These are phyloP conservation scores for Mormyrus lacerda DNA, from an alignment of 2,113 vertebrate species.

Conservation along the genomic window DNA sequence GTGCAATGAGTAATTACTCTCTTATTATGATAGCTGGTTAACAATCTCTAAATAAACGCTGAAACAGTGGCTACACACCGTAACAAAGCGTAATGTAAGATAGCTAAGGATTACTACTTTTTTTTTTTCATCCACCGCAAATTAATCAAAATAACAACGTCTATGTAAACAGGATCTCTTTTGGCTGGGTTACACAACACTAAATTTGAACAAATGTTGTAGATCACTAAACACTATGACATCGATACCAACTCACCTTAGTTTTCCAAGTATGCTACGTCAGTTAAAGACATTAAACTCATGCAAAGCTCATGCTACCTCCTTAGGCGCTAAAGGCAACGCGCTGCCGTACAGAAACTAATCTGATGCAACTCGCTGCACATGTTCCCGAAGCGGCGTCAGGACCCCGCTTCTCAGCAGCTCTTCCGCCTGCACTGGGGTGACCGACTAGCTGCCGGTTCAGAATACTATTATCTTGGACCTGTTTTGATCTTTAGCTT, in stretches of 20 bases:
- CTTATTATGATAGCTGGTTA: background rate
- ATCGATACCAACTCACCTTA: background rate
- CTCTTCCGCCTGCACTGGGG: background rate
- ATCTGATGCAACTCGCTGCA: slow-evolving; percentile 57
- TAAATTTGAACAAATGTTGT: background rate
- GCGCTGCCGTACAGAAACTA: slow-evolving; percentile 19
- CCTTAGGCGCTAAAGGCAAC: slow-evolving; percentile 20
- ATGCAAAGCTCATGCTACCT: background rate
- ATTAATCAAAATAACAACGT: background rate
- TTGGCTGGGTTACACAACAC: background rate
- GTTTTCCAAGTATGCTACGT: slow-evolving; percentile 30
- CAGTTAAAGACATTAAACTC: slow-evolving; percentile 24
- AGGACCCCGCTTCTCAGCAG: background rate
- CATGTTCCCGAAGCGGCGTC: slow-evolving; percentile 36
- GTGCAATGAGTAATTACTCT: background rate
- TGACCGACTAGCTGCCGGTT: background rate
- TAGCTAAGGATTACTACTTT: background rate
- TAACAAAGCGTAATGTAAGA: background rate
- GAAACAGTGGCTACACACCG: background rate
- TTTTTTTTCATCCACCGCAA: background rate
- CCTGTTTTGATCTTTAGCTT: background rate
- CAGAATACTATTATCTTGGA: background rate
- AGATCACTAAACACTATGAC: background rate
- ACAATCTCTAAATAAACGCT: background rate
- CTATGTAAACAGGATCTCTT: background rate